phyloP scores from a whole-genome alignment of 1,140 invertebrate genomes.

The Reticulitermes speratus region DNA sequence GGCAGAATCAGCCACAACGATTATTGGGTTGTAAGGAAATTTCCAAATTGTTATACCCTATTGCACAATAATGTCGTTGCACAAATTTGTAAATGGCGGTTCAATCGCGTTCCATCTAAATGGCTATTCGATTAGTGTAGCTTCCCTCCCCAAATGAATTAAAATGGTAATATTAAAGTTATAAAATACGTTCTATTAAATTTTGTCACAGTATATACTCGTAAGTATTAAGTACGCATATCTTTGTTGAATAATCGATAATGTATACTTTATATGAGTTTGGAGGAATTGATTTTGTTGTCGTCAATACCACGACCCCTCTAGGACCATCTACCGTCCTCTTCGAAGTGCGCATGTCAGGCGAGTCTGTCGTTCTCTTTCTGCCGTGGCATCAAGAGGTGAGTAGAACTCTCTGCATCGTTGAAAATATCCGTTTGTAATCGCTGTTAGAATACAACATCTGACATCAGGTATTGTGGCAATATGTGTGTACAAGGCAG shows the following conservation, averaged over 20 bases:
- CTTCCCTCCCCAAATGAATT: background rate
- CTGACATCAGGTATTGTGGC: background rate
- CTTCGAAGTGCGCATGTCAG: conserved; percentile 49
- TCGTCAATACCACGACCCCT: conserved; percentile 22
- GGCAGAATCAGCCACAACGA: no score
- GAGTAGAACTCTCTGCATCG: conserved; percentile 48
- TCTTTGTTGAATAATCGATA: background rate
- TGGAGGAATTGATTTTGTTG: conserved; percentile 27
- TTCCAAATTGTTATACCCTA: no score
- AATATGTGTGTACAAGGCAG: background rate
- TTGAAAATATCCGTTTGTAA: conserved; percentile 21
- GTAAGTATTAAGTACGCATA: background rate
- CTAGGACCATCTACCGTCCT: conserved; percentile 5
- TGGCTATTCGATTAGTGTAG: background rate
- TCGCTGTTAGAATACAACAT: background rate
- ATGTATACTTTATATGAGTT: background rate
- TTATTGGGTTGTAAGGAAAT: no score
- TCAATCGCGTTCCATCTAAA: background rate
- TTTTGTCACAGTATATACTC: background rate
- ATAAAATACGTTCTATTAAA: background rate
- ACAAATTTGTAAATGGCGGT: background rate
- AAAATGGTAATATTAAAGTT: background rate
- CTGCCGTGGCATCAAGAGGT: conserved; percentile 58
- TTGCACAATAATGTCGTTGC: no score
- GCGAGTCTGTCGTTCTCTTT: conserved; percentile 52